These are phyloP conservation scores for Epinephelus moara DNA, from an alignment of 2,113 vertebrate species.

Conservation along the genomic window DNA sequence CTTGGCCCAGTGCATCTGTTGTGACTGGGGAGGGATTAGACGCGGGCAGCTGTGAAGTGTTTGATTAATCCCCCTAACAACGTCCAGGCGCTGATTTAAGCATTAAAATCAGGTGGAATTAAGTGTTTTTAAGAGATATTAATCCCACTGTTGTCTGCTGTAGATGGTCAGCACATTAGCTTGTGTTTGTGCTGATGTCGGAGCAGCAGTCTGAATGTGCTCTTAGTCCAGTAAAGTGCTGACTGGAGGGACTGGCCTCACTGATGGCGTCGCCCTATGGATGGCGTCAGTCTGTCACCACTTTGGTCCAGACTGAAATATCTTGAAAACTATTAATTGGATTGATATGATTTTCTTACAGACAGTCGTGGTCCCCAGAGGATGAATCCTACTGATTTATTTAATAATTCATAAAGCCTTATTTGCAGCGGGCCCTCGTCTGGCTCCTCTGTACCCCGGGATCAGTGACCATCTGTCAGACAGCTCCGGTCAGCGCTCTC, in stretches of 20 bases:
- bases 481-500: slow-evolving; percentile 22
- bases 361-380: background rate
- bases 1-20: slow-evolving; percentile 53
- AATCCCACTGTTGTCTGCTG: slow-evolving; percentile 70
- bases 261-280: background rate
- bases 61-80: slow-evolving; percentile 72
- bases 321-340: background rate
- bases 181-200: background rate
- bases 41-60: slow-evolving; percentile 57
- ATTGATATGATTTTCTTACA: background rate
- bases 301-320: background rate
- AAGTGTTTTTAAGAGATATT: slow-evolving; percentile 62
- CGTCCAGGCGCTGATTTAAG: slow-evolving; percentile 61
- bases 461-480: slow-evolving; percentile 81
- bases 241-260: background rate
- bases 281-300: background rate
- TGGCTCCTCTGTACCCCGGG: slow-evolving; percentile 49
- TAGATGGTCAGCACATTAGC: slow-evolving; percentile 36
- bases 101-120: slow-evolving; percentile 68
- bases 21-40: slow-evolving; percentile 68
- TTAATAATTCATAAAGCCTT: slow-evolving; percentile 69
- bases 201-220: background rate
- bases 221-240: slow-evolving; percentile 46
- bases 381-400: background rate
- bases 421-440: slow-evolving; percentile 24